Evolutionary conservation across 2,888 invertebrate species (phyloP), one percentile per base, ranked within the genome.

Genomic region (Volucella inflata): DNA sequence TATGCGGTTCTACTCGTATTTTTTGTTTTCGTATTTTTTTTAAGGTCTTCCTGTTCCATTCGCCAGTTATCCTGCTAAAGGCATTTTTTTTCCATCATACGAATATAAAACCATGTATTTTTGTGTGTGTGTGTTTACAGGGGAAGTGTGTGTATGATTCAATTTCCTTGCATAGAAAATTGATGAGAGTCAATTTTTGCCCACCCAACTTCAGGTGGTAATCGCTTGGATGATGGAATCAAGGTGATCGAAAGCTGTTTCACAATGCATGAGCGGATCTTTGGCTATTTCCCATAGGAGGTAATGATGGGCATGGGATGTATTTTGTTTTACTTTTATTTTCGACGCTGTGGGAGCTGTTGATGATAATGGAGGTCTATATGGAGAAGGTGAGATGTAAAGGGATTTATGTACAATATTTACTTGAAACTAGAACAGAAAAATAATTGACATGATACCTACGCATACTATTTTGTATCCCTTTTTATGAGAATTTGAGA

Each of bases 241-340:
- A 50, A 76, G 55, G 75, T 80, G 79, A 80, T 84, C 79, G 79
- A 74, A 70, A 14, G 12, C 36, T 72, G 65, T 70, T 84, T 74
- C 44, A 60, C 60, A 75, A 75, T 71, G 75, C 38, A 84, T 74
- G 79, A 75, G 65, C 64, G 79, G 79, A 65, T 74, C 74, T 68
- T 44, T 67, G 74, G 59, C 57, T 68, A 70, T 74, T 80, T 79
- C 84, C 84, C 55, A 70, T 48, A 70, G 59, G 65, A 21, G n/a
- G 51, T 44, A 79, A 72, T 55, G 74, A 78, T 75, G 64, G 59
- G 64, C 70, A 78, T 75, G 64, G 59, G 64, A 68, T 83, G 30
- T 12, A 57, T 42, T 74, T 83, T 40, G 53, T 50, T 42, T 57
- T 72, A 57, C 44, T 60, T n/a, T 44, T 75, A 38, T 51, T 53